Percentiles rank a stretch among this genome's conserved stretches.
Evolutionary conservation across 2,888 invertebrate species (phyloP).

Genomic region (Trissolcus brochymenae): DNA sequence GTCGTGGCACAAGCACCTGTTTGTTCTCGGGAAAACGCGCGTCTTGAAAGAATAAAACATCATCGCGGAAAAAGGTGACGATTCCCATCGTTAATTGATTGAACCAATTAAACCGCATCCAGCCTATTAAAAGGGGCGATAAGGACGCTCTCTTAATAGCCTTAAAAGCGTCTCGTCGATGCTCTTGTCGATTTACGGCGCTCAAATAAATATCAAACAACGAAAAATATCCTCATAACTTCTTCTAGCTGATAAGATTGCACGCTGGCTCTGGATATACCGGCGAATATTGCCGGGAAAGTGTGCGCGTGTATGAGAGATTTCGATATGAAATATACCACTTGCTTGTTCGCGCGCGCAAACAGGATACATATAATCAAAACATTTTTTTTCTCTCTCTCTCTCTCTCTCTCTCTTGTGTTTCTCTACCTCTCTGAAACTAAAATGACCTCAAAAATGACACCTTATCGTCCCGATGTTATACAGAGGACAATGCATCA

Average conservation of each 20-base stretch:
- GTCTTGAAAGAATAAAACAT: conserved; percentile 2
- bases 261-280: conserved; percentile 25
- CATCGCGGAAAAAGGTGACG: not conserved
- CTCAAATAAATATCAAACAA: conserved; percentile 45
- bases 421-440: conserved; percentile 29
- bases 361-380: conserved; percentile 52
- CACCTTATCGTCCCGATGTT: conserved; percentile 25
- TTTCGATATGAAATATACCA: conserved; percentile 52
- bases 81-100: not conserved
- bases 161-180: conserved; percentile 26
- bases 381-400: conserved; percentile 36
- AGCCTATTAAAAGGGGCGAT: conserved; percentile 2
- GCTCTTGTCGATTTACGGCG: conserved; percentile 24
- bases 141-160: not conserved
- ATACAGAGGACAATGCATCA: no score
- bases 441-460: conserved; percentile 42
- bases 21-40: not conserved
- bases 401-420: conserved; percentile 23
- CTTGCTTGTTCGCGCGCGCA: conserved; percentile 37
- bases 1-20: conserved; percentile 20
- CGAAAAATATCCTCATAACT: conserved; percentile 40
- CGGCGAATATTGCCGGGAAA: conserved; percentile 53
- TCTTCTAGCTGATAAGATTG: conserved; percentile 28
- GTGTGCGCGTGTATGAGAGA: conserved; percentile 45
- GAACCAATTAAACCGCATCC: not conserved